Percentiles rank a stretch among this genome's conserved stretches.
Evolutionary conservation across 2,888 invertebrate genomes (phyloP).

Genomic region (Nudaria mundana): DNA sequence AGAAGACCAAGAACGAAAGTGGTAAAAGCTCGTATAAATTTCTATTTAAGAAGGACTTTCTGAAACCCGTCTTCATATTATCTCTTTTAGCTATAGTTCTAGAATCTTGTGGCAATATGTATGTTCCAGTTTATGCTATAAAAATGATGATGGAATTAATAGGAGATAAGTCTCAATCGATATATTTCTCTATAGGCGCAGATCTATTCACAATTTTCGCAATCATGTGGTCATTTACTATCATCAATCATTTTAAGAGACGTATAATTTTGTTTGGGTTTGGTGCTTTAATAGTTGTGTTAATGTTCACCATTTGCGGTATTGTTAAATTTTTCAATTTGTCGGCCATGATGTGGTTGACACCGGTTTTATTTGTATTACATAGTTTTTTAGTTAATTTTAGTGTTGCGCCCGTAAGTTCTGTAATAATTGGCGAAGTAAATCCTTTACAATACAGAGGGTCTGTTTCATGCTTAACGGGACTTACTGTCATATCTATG

Average conservation of each 20-base stretch:
- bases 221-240: conserved; percentile 9
- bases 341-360: not conserved
- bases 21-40: not conserved
- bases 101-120: not conserved
- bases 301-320: not conserved
- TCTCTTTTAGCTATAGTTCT: not conserved
- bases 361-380: not conserved
- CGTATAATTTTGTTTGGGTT: not conserved
- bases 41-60: not conserved
- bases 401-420: not conserved
- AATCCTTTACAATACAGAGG: not conserved
- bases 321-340: not conserved
- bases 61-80: not conserved
- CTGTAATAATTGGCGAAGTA: not conserved
- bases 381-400: not conserved
- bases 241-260: conserved; percentile 19
- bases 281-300: not conserved
- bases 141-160: not conserved
- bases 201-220: not conserved
- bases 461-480: not conserved
- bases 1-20: not conserved
- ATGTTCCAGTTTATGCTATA: conserved; percentile 15
- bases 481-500: not conserved
- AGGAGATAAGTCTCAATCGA: not conserved
- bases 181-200: not conserved